Percentiles rank a stretch among this genome's conserved stretches.
phyloP scores from a whole-genome alignment of 92 coral and sea anemone genomes.

The Isaurus tuberculatus region DNA sequence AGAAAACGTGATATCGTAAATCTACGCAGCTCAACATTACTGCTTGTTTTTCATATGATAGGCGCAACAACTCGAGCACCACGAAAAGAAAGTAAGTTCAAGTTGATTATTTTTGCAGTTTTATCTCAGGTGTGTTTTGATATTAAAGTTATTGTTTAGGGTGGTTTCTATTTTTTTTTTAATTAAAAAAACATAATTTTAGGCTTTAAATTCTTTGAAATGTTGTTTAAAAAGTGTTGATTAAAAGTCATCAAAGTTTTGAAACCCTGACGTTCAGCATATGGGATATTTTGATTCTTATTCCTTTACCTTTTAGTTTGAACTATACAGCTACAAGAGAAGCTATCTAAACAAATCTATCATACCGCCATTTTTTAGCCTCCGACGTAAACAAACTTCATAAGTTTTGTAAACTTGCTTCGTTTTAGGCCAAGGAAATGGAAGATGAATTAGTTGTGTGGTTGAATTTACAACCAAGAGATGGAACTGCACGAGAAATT shows the following conservation, averaged over 20 bases:
- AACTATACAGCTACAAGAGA: no score
- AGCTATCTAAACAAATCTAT: not conserved
- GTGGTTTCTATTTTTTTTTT: no score
- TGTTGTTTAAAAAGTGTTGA: no score
- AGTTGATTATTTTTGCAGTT: not conserved
- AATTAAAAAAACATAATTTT: no score
- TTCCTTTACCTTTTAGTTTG: no score
- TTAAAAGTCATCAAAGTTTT: no score
- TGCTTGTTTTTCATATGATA: slow-evolving; percentile 25
- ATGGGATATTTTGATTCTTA: no score
- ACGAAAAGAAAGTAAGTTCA: slow-evolving; percentile 80
- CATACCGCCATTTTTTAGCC: not conserved
- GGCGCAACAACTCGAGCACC: slow-evolving; percentile 90
- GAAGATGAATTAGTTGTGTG: slow-evolving; percentile 85
- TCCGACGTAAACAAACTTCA: no score
- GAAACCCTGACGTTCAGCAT: no score
- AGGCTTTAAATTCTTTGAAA: no score
- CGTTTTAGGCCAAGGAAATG: slow-evolving; percentile 78
- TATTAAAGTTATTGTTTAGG: not conserved
- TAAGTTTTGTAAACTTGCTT: not conserved
- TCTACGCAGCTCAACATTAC: not conserved
- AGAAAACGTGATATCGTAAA: not conserved
- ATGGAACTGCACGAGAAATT: slow-evolving; percentile 72
- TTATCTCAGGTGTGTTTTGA: not conserved
- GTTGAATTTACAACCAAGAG: slow-evolving; percentile 80